phyloP scores from a whole-genome alignment of 1,140 invertebrate species.

The Drosophila pectinifera region DNA sequence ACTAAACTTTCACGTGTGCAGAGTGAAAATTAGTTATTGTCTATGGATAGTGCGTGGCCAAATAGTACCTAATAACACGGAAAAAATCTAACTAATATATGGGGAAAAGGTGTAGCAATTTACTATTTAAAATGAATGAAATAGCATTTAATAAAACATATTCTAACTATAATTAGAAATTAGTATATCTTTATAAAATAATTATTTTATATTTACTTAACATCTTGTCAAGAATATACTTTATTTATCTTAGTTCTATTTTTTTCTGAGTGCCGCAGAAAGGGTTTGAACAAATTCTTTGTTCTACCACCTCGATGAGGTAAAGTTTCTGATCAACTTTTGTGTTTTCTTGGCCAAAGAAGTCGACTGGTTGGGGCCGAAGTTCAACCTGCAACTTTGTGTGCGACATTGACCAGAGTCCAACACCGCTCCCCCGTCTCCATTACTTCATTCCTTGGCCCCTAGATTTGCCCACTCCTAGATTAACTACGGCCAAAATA shows the following conservation, averaged over 20 bases:
- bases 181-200: no score
- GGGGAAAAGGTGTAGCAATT: no score
- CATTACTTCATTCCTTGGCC: slow-evolving; percentile 3
- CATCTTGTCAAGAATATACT: no score
- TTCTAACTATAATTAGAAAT: no score
- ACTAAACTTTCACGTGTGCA: slow-evolving; percentile 42
- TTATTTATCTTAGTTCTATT: no score
- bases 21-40: slow-evolving; percentile 60
- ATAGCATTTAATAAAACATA: neutral
- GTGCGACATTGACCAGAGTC: slow-evolving; percentile 52
- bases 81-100: no score
- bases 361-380: slow-evolving; percentile 9
- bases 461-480: slow-evolving; percentile 13
- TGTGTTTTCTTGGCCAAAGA: slow-evolving; percentile 31
- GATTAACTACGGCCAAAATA: slow-evolving; percentile 52
- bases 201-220: no score
- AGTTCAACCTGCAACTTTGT: slow-evolving; percentile 44
- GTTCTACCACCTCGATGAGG: slow-evolving; percentile 19
- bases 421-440: neutral
- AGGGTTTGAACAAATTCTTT: slow-evolving; percentile 5
- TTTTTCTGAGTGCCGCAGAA: neutral
- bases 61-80: no score
- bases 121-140: no score
- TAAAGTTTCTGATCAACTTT: slow-evolving; percentile 58
- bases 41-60: slow-evolving; percentile 14